Evolutionary conservation across 2,888 invertebrate genomes (phyloP), one percentile per base, ranked within the genome.

Genomic region (Drosophila nr. perissopoda): DNA sequence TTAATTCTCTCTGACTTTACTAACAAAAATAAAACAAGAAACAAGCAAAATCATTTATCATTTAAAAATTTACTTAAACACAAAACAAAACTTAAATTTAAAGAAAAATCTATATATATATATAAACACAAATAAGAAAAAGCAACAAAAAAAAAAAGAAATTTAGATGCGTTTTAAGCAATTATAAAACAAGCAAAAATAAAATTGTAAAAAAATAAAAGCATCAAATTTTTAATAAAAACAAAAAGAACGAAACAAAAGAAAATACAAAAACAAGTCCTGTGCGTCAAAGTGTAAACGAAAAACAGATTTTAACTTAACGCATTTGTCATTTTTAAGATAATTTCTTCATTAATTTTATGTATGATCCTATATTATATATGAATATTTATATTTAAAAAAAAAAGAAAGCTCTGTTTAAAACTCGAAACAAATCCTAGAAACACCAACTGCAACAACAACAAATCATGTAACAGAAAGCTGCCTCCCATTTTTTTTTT

Each of bases 61-160:
- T 86, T 85, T 83, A 83, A 86, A 84, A 83, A 77, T 60, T 79
- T 86, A 87, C 86, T 84, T 89, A 87, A 80, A 78, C 61, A 76
- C 45, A 67, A 74, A 76, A 78, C 57, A 81, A 80, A 86, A 76
- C 78, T 77, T 84, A 87, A 89, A 79, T 84, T 84, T 87, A 85
- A 85, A 83, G 83, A 82, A 82, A 75, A 74, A 53, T 67, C 64
- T 69, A 75, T 85, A 83, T 84, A 80, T 88, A 76, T 76, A 72
- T 53, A 57, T 45, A 57, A 57, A 57, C 56, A 56, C 29, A 56
- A 56, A 27, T 38, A 56, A 56, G 57, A 29, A 56, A 54, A 38
- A 38, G 29, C 21, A 38, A 54, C 78, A 60, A 60, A 67, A 70
- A 73, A 72, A 60, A 67, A 76, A 73, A 73, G 70, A 77, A 77